phyloP scores from a whole-genome alignment of 2,888 invertebrate species.

The Drosophila aldrichi region DNA sequence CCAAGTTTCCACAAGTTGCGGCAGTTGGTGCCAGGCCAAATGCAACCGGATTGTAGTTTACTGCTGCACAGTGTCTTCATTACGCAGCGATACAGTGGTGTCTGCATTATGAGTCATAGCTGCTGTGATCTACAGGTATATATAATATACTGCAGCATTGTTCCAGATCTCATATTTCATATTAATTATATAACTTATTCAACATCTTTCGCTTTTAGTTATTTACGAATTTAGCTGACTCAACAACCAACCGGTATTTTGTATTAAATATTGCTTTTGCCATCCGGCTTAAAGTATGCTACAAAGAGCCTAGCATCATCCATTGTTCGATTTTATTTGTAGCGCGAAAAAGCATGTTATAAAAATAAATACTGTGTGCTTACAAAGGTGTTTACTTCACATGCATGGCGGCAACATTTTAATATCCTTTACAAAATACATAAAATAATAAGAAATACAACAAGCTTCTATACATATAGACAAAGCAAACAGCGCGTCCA shows the following conservation, averaged over 20 bases:
- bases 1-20: constrained; percentile 43
- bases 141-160: neutral
- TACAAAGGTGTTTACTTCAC: neutral
- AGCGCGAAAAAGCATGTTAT: constrained; percentile 8
- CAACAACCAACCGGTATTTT: neutral
- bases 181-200: neutral
- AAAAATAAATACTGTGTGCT: neutral
- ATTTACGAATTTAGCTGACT: no score
- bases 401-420: neutral
- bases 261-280: neutral
- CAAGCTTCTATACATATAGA: neutral
- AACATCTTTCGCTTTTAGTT: neutral
- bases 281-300: constrained; percentile 13
- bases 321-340: no score
- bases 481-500: neutral
- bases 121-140: neutral
- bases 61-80: constrained; percentile 23
- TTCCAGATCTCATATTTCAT: neutral
- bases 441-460: neutral
- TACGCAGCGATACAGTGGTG: neutral
- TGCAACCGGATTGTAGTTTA: constrained; percentile 41
- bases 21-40: constrained; percentile 34
- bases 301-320: no score
- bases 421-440: neutral
- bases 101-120: neutral